Base-by-base conservation (phyloP, 2,888 invertebrate species). In the Caenorhabditis auriculariae region DNA sequence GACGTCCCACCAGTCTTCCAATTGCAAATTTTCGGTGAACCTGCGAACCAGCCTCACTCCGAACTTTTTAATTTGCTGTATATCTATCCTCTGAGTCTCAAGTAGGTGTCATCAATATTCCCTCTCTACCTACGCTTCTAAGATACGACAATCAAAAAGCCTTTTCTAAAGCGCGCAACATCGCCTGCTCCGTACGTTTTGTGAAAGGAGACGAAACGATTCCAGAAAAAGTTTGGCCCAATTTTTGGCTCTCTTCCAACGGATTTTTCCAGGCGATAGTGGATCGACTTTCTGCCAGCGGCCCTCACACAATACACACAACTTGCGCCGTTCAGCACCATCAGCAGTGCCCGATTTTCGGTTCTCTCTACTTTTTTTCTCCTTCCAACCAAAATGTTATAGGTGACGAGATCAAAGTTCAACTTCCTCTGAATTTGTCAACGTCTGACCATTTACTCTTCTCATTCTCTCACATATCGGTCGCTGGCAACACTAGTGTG, bases 401-500 rank as follows among this genome's bases (percentile, higher is more conserved):
- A 45, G 53, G 57, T 45, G 74, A 77, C 27, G 79, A 85, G 82
- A 88, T 93, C 43, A 96, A 96, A 85, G 86, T 96, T 57, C 87
- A 89, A 24, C 85, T 96, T 32, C 96, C 96, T 0, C 87, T 91
- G 19, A 89, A 91, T 63, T 85, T 96, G 48, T 89, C 90, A 39
- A 84, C 88, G 0, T 88, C 89, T 49, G 95, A 95, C 83, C 96
- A 96, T 82, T 84, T 98, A 54, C 86, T 96, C 50, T 95, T 96
- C 84, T 91, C 91, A 3, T 95, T 96, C 84, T 89, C 91, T 81
- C 96, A 96, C 83, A 90, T 98, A 61, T 92, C 93, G 60, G 94
- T 95, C 82, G 90, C 92, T 84, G 78, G 76, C 35, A 75, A 79
- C 24, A 46, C 74, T 9, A 69, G 56, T 48, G 66, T 59, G 4